Evolutionary conservation across 2,888 invertebrate species (phyloP).

Genomic region (Sinelater perroti): DNA sequence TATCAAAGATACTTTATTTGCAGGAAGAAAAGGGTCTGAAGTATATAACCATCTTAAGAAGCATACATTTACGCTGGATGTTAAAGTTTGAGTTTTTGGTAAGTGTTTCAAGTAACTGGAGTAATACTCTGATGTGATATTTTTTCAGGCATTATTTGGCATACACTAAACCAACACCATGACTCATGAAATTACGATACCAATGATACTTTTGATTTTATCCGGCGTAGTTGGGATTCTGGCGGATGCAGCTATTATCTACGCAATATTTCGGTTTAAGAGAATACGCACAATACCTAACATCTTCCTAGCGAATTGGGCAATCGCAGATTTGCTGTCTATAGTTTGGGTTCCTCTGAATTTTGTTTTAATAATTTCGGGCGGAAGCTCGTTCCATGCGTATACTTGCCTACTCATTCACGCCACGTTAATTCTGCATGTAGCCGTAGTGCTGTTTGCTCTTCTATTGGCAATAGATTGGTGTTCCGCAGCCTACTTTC

Average conservation of each 20-base stretch:
- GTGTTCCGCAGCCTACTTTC: background rate
- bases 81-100: too few relatives aligned
- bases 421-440: background rate
- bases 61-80: too few relatives aligned
- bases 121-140: too few relatives aligned
- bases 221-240: background rate
- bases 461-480: background rate
- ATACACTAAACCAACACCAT: too few relatives aligned
- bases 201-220: too few relatives aligned
- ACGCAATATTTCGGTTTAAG: background rate
- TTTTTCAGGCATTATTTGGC: too few relatives aligned
- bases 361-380: background rate
- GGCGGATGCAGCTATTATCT: background rate
- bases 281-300: background rate
- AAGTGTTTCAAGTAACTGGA: too few relatives aligned
- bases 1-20: too few relatives aligned
- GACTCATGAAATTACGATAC: too few relatives aligned
- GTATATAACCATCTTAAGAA: too few relatives aligned
- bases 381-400: background rate
- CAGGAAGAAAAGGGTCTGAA: too few relatives aligned
- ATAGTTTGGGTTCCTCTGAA: background rate
- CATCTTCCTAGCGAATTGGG: background rate
- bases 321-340: background rate
- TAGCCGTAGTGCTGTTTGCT: background rate
- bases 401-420: background rate